Evolutionary conservation across 2,113 vertebrate genomes (phyloP).

Genomic region (Gymnarchus niloticus): DNA sequence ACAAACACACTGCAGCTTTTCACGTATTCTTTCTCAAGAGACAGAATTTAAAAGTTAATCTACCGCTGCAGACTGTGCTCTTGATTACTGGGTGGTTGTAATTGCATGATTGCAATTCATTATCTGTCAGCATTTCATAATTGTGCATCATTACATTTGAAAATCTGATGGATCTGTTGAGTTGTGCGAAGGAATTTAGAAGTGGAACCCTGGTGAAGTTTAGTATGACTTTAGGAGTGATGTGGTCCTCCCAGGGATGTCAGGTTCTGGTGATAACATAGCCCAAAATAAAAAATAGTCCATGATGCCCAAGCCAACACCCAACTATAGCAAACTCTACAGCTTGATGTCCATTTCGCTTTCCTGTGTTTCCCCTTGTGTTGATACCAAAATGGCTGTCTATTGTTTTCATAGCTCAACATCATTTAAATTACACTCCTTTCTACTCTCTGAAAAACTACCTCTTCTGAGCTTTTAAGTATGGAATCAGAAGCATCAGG

Average conservation of each 20-base stretch:
- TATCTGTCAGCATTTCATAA: conserved; percentile 10
- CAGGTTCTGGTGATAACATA: neutral
- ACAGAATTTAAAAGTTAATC: conserved; percentile 3
- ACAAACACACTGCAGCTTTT: too few relatives aligned
- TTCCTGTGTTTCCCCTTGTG: too few relatives aligned
- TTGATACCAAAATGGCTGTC: too few relatives aligned
- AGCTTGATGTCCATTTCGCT: too few relatives aligned
- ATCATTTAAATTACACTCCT: too few relatives aligned
- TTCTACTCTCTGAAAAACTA: neutral
- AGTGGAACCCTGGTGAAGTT: neutral
- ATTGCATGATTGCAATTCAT: conserved; percentile 13
- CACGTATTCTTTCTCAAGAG: neutral
- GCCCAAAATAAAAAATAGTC: too few relatives aligned
- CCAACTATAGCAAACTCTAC: too few relatives aligned
- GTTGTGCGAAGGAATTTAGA: neutral
- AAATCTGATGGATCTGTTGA: neutral
- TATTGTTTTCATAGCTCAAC: too few relatives aligned
- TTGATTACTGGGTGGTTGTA: neutral
- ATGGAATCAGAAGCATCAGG: neutral
- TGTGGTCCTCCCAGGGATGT: neutral
- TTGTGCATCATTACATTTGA: neutral
- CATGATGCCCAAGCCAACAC: too few relatives aligned
- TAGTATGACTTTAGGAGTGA: neutral
- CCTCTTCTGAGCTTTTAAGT: neutral
- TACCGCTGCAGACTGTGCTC: neutral